Conservation (phyloP, 2,797 vertebrate species). For the Nannoperca australis region DNA sequence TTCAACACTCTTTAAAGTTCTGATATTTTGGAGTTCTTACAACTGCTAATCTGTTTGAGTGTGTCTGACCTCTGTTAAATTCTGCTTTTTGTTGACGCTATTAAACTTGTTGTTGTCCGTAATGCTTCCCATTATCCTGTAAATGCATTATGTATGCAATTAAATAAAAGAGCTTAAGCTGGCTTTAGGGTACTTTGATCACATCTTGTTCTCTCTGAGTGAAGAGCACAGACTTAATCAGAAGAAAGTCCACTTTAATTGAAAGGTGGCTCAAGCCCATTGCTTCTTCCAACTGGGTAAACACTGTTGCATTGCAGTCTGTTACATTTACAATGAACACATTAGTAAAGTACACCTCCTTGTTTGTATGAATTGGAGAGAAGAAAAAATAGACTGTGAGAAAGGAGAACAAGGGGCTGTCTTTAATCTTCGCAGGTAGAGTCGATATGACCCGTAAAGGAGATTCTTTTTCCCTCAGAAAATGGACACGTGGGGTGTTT, state of each 20-base stretch:
- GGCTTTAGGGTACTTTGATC: conserved; percentile 49
- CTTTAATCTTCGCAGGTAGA: conserved; percentile 47
- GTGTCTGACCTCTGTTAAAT: conserved; percentile 20
- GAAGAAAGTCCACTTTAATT: conserved; percentile 32
- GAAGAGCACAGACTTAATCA: conserved; percentile 28
- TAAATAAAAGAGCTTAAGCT: conserved; percentile 28
- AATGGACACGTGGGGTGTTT: conserved; percentile 4
- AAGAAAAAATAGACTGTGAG: conserved; percentile 35
- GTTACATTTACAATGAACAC: conserved; percentile 42
- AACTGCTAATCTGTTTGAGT: conserved; percentile 20
- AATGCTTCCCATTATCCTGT: conserved; percentile 1
- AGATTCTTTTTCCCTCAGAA: conserved; percentile 22
- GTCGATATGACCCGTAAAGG: conserved; percentile 40
- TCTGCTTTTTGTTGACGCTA: conserved; percentile 10
- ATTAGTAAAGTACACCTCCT: conserved; percentile 33
- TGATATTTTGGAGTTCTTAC: conserved; percentile 13
- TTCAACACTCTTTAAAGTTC: background rate
- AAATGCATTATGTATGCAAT: conserved; percentile 27
- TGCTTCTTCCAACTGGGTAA: conserved; percentile 38
- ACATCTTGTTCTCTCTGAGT: conserved; percentile 31
- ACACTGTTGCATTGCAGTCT: conserved; percentile 5
- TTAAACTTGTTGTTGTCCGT: conserved; percentile 6
- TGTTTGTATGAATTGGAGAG: conserved; percentile 39
- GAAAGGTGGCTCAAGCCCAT: conserved; percentile 13
- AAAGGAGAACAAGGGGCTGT: background rate